Base-by-base conservation (phyloP, 30 jellyfish, hydroid and myxozoan genomes). In the Aurelia sp. region DNA sequence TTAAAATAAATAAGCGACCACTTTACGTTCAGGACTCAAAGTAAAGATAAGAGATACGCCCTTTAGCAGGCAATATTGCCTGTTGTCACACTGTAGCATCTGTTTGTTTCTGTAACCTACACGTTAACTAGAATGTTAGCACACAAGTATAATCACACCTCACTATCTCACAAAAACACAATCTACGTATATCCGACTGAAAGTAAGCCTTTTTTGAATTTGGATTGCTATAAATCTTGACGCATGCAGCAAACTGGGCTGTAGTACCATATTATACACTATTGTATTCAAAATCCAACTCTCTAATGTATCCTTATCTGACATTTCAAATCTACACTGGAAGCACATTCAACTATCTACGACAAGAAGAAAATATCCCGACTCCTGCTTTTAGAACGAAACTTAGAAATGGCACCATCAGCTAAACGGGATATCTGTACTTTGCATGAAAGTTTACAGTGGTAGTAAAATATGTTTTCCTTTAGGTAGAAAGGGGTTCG, bases 1-100 rank as follows among this genome's bases (percentile, higher is more conserved):
- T 73, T 71, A 84, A 84, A 84, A 84, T 84, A 72, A 84, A 84
- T 84, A 82, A 72, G 80, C 85, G 84, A 68, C 84, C 89, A 79
- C 58, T 79, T 31, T 74, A 62, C 89, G 72, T 33, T 58, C 41
- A 63, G 16, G 72, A 63, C 80, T 55, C 66, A 63, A 65, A 63
- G 63, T 22, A 69, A 33, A 61, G 63, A 63, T 58, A 79, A 59
- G 40, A 60, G 80, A 77, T 63, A 55, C 57, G 67, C 33, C 67
- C 80, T 16, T 79, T 44, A 48, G 80, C 48, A 51, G 63, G 80
- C 48, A 51, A 65, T 64, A 22, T 68, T 64, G 51, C 73, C 80
- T 61, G 20, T 8, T 19, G 18, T 52, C 61, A 73, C 18, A 73
- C 72, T 65, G 13, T 13, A 40, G 40, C 8, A 50, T 75, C 17